Evolutionary conservation across 35 echinoderm and acorn worm genomes (phyloP).

Genomic region (Apostichopus californicus): DNA sequence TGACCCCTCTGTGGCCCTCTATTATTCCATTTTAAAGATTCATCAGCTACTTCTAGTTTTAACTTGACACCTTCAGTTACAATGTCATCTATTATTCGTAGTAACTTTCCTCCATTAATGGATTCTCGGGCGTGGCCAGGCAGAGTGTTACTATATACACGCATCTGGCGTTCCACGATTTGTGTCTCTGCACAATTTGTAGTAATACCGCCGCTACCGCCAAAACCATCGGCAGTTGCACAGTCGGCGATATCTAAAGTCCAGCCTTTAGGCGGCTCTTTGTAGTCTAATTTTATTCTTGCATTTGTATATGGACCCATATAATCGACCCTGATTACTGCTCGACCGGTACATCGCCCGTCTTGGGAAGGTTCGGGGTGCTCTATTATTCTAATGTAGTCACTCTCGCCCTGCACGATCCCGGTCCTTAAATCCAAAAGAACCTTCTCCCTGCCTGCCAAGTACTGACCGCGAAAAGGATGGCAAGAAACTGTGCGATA

Average conservation of each 20-base stretch:
- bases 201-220: constrained; percentile 63
- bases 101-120: constrained; percentile 83
- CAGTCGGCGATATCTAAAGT: constrained; percentile 96
- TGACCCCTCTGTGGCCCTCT: constrained; percentile 57
- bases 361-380: constrained; percentile 69
- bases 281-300: constrained; percentile 78
- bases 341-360: constrained; percentile 74
- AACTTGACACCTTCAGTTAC: constrained; percentile 65
- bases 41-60: constrained; percentile 80
- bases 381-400: constrained; percentile 71
- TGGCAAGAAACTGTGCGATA: constrained; percentile 45
- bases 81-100: constrained; percentile 91
- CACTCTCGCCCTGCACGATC: constrained; percentile 71
- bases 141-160: constrained; percentile 87
- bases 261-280: constrained; percentile 76
- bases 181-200: constrained; percentile 94
- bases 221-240: constrained; percentile 81
- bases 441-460: constrained; percentile 36
- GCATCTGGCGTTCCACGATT: constrained; percentile 78
- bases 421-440: constrained; percentile 76
- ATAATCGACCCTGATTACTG: constrained; percentile 82
- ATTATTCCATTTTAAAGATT: constrained; percentile 90
- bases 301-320: constrained; percentile 80
- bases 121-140: constrained; percentile 76
- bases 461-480: constrained; percentile 23